A percentile compares a stretch with the other conserved stretches of the same genome.
These are phyloP conservation scores for Pitangus sulphuratus DNA, from an alignment of 2,797 vertebrate species.

Conservation along the genomic window DNA sequence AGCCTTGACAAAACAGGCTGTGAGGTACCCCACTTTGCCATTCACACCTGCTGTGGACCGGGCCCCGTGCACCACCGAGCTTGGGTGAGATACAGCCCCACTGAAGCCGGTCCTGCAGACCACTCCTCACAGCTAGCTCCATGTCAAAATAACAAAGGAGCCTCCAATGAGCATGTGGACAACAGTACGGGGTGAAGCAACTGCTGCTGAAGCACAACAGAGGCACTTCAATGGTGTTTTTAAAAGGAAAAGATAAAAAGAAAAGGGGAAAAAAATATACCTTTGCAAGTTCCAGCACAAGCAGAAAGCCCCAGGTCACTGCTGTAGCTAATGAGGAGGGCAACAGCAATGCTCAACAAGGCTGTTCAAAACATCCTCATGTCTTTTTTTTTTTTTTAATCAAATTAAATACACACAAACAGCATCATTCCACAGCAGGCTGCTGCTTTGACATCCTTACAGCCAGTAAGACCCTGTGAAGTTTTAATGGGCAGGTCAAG, in stretches of 20 bases:
- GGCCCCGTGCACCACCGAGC: fast-evolving
- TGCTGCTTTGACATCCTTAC: background rate
- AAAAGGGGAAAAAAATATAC: background rate
- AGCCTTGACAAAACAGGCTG: background rate
- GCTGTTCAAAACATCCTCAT: background rate
- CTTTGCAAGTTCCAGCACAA: background rate
- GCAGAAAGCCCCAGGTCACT: background rate
- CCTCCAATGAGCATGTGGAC: fast-evolving
- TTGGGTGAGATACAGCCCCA: background rate
- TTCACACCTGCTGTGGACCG: background rate
- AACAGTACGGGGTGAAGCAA: background rate
- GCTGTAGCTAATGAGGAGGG: background rate
- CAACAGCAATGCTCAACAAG: background rate
- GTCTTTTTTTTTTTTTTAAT: background rate
- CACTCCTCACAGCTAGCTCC: background rate
- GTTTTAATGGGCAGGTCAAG: background rate
- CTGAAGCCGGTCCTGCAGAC: background rate
- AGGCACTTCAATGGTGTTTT: background rate
- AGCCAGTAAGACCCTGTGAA: background rate
- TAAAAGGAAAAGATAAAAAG: background rate
- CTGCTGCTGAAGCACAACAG: background rate
- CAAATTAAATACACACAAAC: background rate
- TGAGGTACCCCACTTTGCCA: background rate
- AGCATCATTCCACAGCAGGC: background rate
- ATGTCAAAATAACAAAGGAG: background rate